Conservation (phyloP, 2,113 vertebrate species). For the Scartelaos histophorus region DNA sequence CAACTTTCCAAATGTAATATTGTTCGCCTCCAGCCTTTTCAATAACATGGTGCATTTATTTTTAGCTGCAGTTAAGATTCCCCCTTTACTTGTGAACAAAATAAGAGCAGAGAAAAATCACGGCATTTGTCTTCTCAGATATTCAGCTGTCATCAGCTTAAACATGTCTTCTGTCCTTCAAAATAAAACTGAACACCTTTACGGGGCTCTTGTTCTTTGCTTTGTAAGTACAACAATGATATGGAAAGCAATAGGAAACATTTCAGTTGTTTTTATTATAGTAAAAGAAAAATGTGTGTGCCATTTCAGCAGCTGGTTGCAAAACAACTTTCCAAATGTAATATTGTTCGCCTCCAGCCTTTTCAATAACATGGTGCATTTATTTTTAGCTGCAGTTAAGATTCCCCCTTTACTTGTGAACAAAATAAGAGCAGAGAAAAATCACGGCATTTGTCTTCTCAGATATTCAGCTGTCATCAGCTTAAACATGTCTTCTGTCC, state of each 20-base stretch:
- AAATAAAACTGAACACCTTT: constrained; percentile 6
- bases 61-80: constrained; percentile 35
- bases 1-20: constrained; percentile 14
- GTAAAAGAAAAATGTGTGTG: neutral
- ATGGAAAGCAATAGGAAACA: no score
- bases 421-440: constrained; percentile 5
- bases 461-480: constrained; percentile 6
- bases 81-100: constrained; percentile 16
- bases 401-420: constrained; percentile 9
- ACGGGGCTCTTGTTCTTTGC: no score
- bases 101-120: neutral
- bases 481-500: neutral
- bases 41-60: constrained; percentile 20
- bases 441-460: neutral
- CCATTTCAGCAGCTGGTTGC: neutral
- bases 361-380: constrained; percentile 8
- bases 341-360: constrained; percentile 10
- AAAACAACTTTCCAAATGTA: constrained; percentile 10
- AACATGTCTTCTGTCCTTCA: neutral
- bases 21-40: constrained; percentile 12
- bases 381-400: constrained; percentile 44
- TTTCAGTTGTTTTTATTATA: neutral
- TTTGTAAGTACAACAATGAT: no score
- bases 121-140: neutral
- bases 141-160: constrained; percentile 1